Conservation (phyloP, 2,888 invertebrate species). For the Nephrocerus scutellatus region DNA sequence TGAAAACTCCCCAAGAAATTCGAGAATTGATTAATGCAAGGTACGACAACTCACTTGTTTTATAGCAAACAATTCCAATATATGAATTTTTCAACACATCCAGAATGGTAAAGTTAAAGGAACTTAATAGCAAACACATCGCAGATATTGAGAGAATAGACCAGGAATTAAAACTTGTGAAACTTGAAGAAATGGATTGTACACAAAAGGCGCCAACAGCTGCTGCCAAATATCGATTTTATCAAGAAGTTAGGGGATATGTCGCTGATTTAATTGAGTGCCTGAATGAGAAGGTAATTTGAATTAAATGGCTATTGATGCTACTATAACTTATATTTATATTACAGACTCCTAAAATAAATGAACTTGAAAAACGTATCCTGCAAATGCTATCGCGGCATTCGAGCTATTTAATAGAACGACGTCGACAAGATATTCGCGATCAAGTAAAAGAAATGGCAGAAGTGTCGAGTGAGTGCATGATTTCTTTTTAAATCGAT, state of each 20-base stretch:
- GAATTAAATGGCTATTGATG: slow-evolving; percentile 19
- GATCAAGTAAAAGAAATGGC: slow-evolving; percentile 93
- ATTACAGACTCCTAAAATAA: slow-evolving; percentile 60
- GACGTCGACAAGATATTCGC: slow-evolving; percentile 83
- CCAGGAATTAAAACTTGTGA: slow-evolving; percentile 43
- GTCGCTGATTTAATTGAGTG: slow-evolving; percentile 95
- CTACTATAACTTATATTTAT: slow-evolving; percentile 3
- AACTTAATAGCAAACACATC: slow-evolving; percentile 49
- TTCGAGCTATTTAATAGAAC: slow-evolving; percentile 67
- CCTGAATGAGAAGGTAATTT: slow-evolving; percentile 85
- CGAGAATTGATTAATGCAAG: slow-evolving; percentile 32
- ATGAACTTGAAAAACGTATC: slow-evolving; percentile 72
- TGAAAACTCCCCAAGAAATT: slow-evolving; percentile 42
- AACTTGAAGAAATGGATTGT: slow-evolving; percentile 50
- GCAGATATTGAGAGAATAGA: slow-evolving; percentile 47
- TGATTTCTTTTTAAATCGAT: neutral
- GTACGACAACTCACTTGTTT: slow-evolving; percentile 11
- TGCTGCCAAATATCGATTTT: slow-evolving; percentile 81
- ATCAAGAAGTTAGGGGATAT: slow-evolving; percentile 93
- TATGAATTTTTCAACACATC: neutral
- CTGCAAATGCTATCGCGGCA: slow-evolving; percentile 64
- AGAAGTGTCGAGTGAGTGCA: slow-evolving; percentile 55
- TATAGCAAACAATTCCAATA: neutral
- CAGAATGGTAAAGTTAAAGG: slow-evolving; percentile 55
- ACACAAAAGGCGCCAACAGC: slow-evolving; percentile 52